phyloP scores from a whole-genome alignment of 2,888 invertebrate genomes.

The Pandemis heparana region DNA sequence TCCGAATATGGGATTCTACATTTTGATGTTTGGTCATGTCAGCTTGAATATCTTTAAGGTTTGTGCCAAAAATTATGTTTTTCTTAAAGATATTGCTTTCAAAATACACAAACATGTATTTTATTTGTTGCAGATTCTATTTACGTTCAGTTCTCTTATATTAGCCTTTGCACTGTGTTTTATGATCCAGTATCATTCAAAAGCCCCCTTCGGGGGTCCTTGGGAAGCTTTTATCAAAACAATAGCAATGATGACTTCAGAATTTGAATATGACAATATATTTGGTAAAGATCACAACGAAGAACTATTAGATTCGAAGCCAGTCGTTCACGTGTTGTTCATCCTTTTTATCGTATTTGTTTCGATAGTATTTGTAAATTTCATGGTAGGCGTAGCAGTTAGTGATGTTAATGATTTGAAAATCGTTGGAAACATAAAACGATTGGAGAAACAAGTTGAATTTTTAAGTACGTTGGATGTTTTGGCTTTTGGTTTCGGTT shows the following conservation, averaged over 20 bases:
- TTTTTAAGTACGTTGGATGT: constrained; percentile 58
- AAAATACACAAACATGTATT: not conserved
- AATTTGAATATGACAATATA: constrained; percentile 63
- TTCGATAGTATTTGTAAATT: constrained; percentile 68
- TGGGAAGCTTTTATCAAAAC: constrained; percentile 63
- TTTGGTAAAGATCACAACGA: constrained; percentile 48
- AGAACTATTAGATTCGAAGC: constrained; percentile 45
- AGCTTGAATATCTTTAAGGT: constrained; percentile 60
- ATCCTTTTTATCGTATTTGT: constrained; percentile 63
- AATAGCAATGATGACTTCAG: constrained; percentile 72
- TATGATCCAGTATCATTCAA: constrained; percentile 60
- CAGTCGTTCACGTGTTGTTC: constrained; percentile 59
- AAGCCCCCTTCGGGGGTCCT: constrained; percentile 57
- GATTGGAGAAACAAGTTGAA: constrained; percentile 64
- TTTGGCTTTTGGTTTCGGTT: constrained; percentile 46
- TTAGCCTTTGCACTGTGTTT: constrained; percentile 68
- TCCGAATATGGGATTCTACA: constrained; percentile 65
- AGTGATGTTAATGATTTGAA: constrained; percentile 69
- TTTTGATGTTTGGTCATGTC: constrained; percentile 71
- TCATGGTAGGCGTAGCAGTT: constrained; percentile 71
- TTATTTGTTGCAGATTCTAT: constrained; percentile 56
- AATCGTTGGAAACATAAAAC: constrained; percentile 62
- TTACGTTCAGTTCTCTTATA: constrained; percentile 54
- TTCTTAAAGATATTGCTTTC: not conserved
- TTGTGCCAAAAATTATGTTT: too few species aligned